Evolutionary conservation across 2,797 vertebrate genomes (phyloP).

Genomic region (Discoglossus pictus): DNA sequence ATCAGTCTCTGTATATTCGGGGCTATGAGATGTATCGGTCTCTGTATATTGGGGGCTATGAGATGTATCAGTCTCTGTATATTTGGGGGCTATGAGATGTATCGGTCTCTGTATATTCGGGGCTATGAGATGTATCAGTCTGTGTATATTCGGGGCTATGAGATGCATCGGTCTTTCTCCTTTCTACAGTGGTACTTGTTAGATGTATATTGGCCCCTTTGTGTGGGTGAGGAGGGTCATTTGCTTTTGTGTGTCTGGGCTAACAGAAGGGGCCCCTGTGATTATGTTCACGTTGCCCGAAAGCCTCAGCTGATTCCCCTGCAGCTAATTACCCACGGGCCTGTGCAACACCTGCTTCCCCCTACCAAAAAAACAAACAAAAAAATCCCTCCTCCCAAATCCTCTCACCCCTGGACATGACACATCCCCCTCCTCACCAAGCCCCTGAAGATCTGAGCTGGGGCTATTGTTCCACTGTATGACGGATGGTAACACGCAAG

Average conservation of each 20-base stretch:
- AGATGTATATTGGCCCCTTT: slow-evolving; percentile 10
- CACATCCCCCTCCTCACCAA: slow-evolving; percentile 33
- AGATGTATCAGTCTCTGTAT: no score
- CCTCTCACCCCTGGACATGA: slow-evolving; percentile 11
- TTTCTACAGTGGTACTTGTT: no score
- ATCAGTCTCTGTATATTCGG: no score
- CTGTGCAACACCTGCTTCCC: slow-evolving; percentile 43
- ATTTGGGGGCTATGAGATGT: no score
- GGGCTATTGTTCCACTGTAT: slow-evolving; percentile 48
- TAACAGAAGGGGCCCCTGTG: slow-evolving; percentile 49
- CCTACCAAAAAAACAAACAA: slow-evolving; percentile 10
- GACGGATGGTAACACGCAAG: slow-evolving; percentile 43
- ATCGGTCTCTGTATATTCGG: no score
- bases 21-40: no score
- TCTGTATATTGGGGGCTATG: no score
- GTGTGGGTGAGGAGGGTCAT: slow-evolving; percentile 32
- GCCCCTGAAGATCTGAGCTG: slow-evolving; percentile 37
- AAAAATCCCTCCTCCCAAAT: not conserved
- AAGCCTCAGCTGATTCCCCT: slow-evolving; percentile 36
- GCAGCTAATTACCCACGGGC: slow-evolving; percentile 42
- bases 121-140: no score
- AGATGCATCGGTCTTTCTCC: no score
- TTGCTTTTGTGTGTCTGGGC: slow-evolving; percentile 41
- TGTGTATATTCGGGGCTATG: slow-evolving; percentile 22
- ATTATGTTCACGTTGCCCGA: slow-evolving; percentile 41